phyloP scores from a whole-genome alignment of 2,797 vertebrate genomes.

The Potorous gilbertii region DNA sequence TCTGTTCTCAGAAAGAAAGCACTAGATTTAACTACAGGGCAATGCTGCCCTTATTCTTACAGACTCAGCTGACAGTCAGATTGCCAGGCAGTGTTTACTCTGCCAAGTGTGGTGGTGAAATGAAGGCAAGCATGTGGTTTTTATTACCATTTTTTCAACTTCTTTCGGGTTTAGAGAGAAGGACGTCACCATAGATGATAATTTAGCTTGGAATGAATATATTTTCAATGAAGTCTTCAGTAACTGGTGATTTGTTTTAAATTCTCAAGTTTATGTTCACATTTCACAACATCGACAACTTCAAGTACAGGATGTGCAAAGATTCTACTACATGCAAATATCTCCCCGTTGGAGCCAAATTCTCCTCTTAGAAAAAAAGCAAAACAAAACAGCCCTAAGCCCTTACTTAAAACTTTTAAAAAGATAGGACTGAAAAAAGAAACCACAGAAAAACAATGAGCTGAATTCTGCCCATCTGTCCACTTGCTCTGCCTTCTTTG shows the following conservation, averaged over 20 bases:
- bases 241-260: slow-evolving; percentile 80
- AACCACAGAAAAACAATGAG: slow-evolving; percentile 72
- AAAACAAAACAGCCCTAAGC: slow-evolving; percentile 40
- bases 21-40: slow-evolving; percentile 77
- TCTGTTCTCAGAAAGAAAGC: slow-evolving; percentile 80
- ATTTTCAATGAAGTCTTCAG: slow-evolving; percentile 78
- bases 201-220: slow-evolving; percentile 79
- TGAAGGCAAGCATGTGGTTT: slow-evolving; percentile 83
- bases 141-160: slow-evolving; percentile 82
- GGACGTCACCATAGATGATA: slow-evolving; percentile 80
- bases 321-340: slow-evolving; percentile 76
- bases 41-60: slow-evolving; percentile 67
- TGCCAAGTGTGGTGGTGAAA: slow-evolving; percentile 80
- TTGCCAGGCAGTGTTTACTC: slow-evolving; percentile 79
- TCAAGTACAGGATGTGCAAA: slow-evolving; percentile 65
- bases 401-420: slow-evolving; percentile 72
- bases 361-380: slow-evolving; percentile 57
- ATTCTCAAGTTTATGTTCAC: slow-evolving; percentile 77
- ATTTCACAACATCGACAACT: slow-evolving; percentile 77
- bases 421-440: slow-evolving; percentile 77
- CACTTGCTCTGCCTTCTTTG: slow-evolving; percentile 31
- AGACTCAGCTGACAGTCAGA: slow-evolving; percentile 77
- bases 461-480: slow-evolving; percentile 58
- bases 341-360: slow-evolving; percentile 65
- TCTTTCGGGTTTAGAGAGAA: slow-evolving; percentile 82